Base-by-base conservation (phyloP, 2,888 invertebrate species). In the Ganaspis brasiliensis region DNA sequence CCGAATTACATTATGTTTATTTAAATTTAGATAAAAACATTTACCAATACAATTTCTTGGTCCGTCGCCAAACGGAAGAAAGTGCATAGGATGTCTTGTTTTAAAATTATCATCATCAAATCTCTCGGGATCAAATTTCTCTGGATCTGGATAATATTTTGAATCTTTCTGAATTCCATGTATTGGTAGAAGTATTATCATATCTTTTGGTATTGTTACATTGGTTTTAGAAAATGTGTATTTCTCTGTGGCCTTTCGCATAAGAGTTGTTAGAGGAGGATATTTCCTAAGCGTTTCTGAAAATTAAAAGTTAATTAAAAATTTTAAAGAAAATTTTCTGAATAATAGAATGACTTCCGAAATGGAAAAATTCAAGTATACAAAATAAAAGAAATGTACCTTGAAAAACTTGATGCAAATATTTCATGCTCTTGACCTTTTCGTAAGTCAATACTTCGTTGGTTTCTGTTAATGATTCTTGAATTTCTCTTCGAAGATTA, bases 201-300 rank as follows among this genome's bases (percentile, higher is more conserved):
- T 80, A 3, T 37, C 75, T 19, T 78, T 72, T 0, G 85, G 85
- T 10, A 90, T 85, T 0, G 83, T 83, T 1, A 89, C 12, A 10
- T 87, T 81, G 1, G 82, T 84, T 1, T 78, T 83, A 1, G 21
- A n/a, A n/a, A n/a, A n/a, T n/a, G n/a, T n/a, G n/a, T n/a, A n/a
- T n/a, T n/a, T n/a, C n/a, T n/a, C n/a, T 0, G 81, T 82, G 16
- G 92, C 89, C 72, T 85, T 82, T 77, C 92, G 86, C 75, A 87
- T 87, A 10, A 92, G 79, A 5, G 85, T 56, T 2, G 87, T 79
- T 1, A 89, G 85, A 1, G 92, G 91, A 61, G 93, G 92, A 84
- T 92, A 92, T 72, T 91, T 89, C 31, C 93, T 86, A n/a, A 93
- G 82, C 0, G 92, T 91, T 84, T 93, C 93, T 92, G 83, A 37